Base-by-base conservation (phyloP, 2,797 vertebrate species). In the Lutra lutra region DNA sequence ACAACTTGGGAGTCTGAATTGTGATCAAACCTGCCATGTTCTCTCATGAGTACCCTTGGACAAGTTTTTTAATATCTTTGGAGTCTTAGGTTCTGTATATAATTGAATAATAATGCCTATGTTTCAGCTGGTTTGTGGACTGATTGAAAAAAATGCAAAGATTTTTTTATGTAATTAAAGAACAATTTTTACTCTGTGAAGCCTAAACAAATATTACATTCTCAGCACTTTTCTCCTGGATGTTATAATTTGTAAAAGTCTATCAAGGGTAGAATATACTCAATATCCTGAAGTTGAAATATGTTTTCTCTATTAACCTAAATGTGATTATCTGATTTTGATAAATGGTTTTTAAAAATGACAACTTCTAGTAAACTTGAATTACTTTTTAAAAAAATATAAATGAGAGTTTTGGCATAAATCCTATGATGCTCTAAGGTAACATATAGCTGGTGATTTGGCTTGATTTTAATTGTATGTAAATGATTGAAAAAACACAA, bases 381-480 rank as follows among this genome's bases (percentile, higher is more conserved):
- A 35, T 12, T 68, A 62, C 8, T 75, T 86, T 46, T 66, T 54
- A 38, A 87, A 90, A 90, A 64, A 40, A 73, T 29, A 27, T 48
- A 58, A 54, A 25, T 66, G 10, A 54, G 2, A 83, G 3, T 60
- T 92, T 86, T 40, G 1, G 3, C 68, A 29, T 43, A 60, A 86
- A 83, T 78, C 86, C 48, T 87, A 21, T 86, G 48, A 78, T 78
- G 14, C 23, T 94, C 95, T 96, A 90, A 91, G 58, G 79, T 68
- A 66, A 78, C 95, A 94, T 25, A 66, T 35, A 80, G 3, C 5
- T 87, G 35, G 23, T 51, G 27, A 82, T 90, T 88, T 94, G 32
- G 5, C 7, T 93, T 95, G 48, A 60, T 92, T 93, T 94, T 92
- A 83, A 64, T 87, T 84, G 17, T 68, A 62, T 77, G 4, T 85